These are phyloP conservation scores for Microchrysa polita DNA, from an alignment of 2,888 invertebrate genomes.

Conservation along the genomic window DNA sequence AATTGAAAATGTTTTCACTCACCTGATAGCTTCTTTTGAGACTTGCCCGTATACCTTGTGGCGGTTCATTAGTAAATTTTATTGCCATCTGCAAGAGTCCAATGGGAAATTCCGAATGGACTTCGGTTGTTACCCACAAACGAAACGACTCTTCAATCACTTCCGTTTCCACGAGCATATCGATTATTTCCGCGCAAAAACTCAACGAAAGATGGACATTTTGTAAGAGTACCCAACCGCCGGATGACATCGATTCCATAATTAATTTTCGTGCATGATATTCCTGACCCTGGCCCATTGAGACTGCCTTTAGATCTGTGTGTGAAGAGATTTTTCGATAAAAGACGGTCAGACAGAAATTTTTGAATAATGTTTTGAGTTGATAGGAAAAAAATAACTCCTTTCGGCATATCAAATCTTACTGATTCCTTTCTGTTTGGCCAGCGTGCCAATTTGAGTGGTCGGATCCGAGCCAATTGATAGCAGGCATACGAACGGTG, in stretches of 20 bases:
- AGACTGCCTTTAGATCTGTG: constrained; percentile 83
- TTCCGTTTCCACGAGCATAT: constrained; percentile 86
- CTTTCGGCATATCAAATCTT: constrained; percentile 59
- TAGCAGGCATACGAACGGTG: constrained; percentile 90
- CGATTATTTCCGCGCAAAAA: constrained; percentile 92
- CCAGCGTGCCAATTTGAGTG: constrained; percentile 87
- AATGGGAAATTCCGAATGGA: constrained; percentile 93
- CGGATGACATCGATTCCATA: constrained; percentile 78
- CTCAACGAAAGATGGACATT: constrained; percentile 96
- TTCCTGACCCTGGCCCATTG: constrained; percentile 98
- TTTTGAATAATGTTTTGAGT: no score
- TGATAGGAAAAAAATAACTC: neutral
- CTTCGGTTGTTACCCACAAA: constrained; percentile 95
- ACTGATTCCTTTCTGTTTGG: constrained; percentile 88
- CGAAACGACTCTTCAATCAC: constrained; percentile 84
- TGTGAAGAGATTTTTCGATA: no score
- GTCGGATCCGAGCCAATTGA: constrained; percentile 97
- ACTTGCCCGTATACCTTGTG: constrained; percentile 93
- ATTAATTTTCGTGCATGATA: constrained; percentile 84
- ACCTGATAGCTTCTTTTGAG: constrained; percentile 91
- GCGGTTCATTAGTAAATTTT: constrained; percentile 97
- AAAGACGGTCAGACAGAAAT: no score
- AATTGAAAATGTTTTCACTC: constrained; percentile 40
- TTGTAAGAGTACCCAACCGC: constrained; percentile 94
- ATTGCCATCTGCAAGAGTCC: constrained; percentile 89